Base-by-base conservation (phyloP, 2,113 vertebrate species). In the Pachypanchax playfairii region DNA sequence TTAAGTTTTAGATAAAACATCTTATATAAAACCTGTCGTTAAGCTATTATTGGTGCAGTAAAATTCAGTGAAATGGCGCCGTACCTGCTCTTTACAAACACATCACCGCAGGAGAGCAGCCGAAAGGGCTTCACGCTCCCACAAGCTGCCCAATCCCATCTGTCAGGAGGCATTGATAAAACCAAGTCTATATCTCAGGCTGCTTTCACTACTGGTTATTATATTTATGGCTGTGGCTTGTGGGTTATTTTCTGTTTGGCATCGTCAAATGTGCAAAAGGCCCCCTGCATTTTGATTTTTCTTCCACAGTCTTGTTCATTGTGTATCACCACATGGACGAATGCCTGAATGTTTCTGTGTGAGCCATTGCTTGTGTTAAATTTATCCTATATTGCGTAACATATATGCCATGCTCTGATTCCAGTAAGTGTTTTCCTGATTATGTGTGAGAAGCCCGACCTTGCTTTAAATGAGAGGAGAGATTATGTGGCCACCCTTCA, bases 91-190 rank as follows among this genome's bases (percentile, higher is more conserved):
- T 61, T 67, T 73, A 75, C 70, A 80, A 81, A 75, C 66, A 73
- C 73, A 60, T 74, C 88, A 80, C 84, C 41, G 21, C 84, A 60
- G 83, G 85, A 86, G 84, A 17, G 70, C 51, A 68, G 76, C 83
- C 26, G 72, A 87, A 84, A 86, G 74, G 65, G 84, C 77, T 79
- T 79, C 72, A 72, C 18, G 65, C 78, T 86, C 77, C 59, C 77
- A 84, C 88, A 87, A 89, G 83, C 88, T 89, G 86, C 86, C 87
- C 85, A 51, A n/a, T 70, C 85, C 89, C 88, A 89, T 88, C 87
- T 89, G 88, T 85, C 85, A 87, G 65, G 77, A 84, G 63, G 73
- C 67, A 66, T 71, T 52, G 71, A 82, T 65, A 59, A 80, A 81
- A 54, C 82, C 42, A 49, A 72, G 70, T 79, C 60, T 71, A 31